Base-by-base conservation (phyloP, 2,113 vertebrate species). In the Erinaceus europaeus region DNA sequence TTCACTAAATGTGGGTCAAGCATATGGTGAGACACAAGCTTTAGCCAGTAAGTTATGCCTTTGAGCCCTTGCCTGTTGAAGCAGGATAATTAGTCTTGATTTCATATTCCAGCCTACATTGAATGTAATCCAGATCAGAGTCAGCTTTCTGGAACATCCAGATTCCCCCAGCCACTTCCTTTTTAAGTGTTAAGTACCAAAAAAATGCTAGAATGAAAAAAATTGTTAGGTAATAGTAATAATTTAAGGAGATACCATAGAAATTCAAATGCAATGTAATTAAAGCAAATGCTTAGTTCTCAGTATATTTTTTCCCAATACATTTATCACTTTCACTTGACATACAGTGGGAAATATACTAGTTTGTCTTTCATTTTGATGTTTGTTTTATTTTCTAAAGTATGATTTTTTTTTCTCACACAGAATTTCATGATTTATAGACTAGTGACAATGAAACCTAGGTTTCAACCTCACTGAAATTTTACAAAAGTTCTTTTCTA, bases 251-350 rank as follows among this genome's bases (percentile, higher is more conserved):
- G 34, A 14, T 15, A 83, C 32, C 27, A 80, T 10, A 59, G 57
- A 67, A 86, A 55, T 57, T 44, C 27, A 89, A 83, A 57, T 72
- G 46, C 61, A 84, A 68, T 72, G 11, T 25, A 81, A 88, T 71
- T 53, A 62, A 75, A 84, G 17, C 36, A 75, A 86, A 90, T 77
- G 36, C 46, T 90, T 52, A 62, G 27, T 72, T 84, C 71, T 61
- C 61, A 73, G 82, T 73, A 52, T 48, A 81, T 81, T 72, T 90
- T 13, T 53, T 82, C 78, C 38, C 59, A 83, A 64, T 23, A n/a
- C 20, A 91, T 48, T 62, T 75, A 78, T 61, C 13, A 4, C 65
- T 69, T 92, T 86, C 12, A 62, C n/a, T 36, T 40, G 61, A 71
- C 20, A 64, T 75, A 69, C 6, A 84, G 6, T 77, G 73, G 32